These are phyloP conservation scores for Orussus abietinus DNA, from an alignment of 1,140 invertebrate species.

Conservation along the genomic window DNA sequence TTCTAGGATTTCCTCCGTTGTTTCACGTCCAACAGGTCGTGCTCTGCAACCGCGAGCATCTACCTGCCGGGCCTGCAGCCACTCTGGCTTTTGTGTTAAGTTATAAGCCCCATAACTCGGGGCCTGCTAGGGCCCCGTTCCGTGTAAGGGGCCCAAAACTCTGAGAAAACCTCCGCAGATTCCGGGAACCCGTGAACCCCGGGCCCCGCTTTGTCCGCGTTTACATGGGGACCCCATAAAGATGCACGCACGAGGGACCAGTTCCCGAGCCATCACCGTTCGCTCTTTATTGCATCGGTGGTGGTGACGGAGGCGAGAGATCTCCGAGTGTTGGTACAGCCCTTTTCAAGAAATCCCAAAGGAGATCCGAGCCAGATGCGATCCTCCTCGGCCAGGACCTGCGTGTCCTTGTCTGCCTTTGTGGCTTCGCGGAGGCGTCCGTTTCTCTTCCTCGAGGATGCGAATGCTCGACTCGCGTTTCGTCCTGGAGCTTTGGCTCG, in stretches of 20 bases:
- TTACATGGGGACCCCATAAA: conserved; percentile 37
- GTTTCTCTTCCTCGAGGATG: neutral
- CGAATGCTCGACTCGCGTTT: conserved; percentile 15
- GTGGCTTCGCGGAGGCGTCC: conserved; percentile 6
- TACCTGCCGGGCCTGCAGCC: neutral
- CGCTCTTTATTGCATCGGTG: conserved; percentile 11
- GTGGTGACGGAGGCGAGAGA: conserved; percentile 1
- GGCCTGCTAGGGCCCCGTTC: neutral
- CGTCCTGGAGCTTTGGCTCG: conserved; percentile 16
- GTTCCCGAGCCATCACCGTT: conserved; percentile 32
- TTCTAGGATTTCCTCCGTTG: no score
- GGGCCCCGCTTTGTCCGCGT: conserved; percentile 30
- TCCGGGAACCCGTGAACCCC: conserved; percentile 32
- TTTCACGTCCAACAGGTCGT: no score
- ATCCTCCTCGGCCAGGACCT: neutral
- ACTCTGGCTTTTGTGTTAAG: conserved; percentile 1
- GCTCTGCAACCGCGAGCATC: no score
- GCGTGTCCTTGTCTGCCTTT: conserved; percentile 9
- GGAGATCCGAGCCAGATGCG: conserved; percentile 17
- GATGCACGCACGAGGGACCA: conserved; percentile 37
- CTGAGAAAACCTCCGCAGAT: conserved; percentile 42
- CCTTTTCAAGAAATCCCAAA: conserved; percentile 34
- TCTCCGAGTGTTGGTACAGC: no score
- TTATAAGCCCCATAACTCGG: neutral
- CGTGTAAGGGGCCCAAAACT: conserved; percentile 34